These are phyloP conservation scores for Drosophila suboccidentalis DNA, from an alignment of 2,888 invertebrate genomes.

Conservation along the genomic window DNA sequence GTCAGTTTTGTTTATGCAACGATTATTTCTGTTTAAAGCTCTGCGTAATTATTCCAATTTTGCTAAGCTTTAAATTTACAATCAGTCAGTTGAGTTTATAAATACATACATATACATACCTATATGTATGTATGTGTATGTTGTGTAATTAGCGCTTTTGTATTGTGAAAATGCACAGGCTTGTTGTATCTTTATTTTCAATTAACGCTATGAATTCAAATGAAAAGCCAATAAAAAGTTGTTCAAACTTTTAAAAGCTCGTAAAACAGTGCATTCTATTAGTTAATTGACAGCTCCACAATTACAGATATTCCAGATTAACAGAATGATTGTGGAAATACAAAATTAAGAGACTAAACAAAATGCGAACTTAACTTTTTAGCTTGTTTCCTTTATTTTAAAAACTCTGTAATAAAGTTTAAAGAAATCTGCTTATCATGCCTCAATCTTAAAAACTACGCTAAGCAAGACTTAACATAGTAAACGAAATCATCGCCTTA, in stretches of 20 bases:
- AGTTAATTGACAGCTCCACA: conserved; percentile 7
- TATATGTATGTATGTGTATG: not conserved
- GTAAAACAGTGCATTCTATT: not conserved
- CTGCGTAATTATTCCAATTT: conserved; percentile 30
- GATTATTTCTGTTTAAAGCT: conserved; percentile 30
- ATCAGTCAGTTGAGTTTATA: conserved; percentile 6
- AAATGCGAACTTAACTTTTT: no score
- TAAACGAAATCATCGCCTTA: not conserved
- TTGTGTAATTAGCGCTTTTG: conserved; percentile 8
- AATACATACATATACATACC: not conserved
- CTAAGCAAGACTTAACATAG: not conserved
- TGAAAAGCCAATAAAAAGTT: conserved; percentile 7
- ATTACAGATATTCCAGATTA: conserved; percentile 13
- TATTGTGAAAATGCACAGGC: conserved; percentile 2
- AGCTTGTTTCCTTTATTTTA: no score
- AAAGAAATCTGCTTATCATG: conserved; percentile 18
- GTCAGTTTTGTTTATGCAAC: conserved; percentile 38
- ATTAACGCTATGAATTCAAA: conserved; percentile 22
- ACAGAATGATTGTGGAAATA: not conserved
- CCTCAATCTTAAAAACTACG: conserved; percentile 34
- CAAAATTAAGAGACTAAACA: not conserved
- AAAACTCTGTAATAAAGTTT: not conserved
- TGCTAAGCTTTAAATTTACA: conserved; percentile 37
- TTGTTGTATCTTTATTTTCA: conserved; percentile 6
- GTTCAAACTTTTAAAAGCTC: not conserved